Conservation (phyloP, 2,113 vertebrate genomes). For the Fulica atra region DNA sequence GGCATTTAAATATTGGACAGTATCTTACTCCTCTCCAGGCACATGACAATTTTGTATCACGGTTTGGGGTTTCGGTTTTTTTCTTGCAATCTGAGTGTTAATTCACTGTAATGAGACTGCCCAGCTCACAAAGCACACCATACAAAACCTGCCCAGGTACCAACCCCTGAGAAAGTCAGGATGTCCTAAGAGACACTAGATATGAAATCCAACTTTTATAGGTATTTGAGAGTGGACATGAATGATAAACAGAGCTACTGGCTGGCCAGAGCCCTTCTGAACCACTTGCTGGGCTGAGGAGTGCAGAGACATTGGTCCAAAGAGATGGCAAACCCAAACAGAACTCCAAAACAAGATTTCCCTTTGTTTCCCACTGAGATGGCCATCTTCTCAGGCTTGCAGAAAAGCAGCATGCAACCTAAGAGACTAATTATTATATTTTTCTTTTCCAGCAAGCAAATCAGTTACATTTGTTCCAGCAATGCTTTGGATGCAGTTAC, state of each 20-base stretch:
- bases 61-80: neutral
- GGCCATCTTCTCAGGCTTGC: neutral
- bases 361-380: neutral
- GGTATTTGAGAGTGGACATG: neutral
- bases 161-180: accelerated
- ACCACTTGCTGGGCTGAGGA: neutral
- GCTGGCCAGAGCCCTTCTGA: neutral
- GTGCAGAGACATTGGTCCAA: neutral
- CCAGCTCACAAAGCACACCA: too few relatives aligned
- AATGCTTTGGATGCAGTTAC: neutral
- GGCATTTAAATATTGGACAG: neutral
- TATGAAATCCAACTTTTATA: neutral
- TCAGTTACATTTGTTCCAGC: neutral
- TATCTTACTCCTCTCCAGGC: neutral
- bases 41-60: neutral
- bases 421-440: neutral
- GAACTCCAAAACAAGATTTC: neutral
- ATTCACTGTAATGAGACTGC: neutral
- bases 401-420: neutral
- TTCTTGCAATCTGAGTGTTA: neutral
- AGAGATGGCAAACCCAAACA: neutral
- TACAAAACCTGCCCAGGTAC: too few relatives aligned
- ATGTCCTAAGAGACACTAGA: neutral
- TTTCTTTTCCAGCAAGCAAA: neutral
- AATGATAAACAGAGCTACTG: neutral